Conservation (phyloP, 2,113 vertebrate genomes). For the Hippoglossus stenolepis region DNA sequence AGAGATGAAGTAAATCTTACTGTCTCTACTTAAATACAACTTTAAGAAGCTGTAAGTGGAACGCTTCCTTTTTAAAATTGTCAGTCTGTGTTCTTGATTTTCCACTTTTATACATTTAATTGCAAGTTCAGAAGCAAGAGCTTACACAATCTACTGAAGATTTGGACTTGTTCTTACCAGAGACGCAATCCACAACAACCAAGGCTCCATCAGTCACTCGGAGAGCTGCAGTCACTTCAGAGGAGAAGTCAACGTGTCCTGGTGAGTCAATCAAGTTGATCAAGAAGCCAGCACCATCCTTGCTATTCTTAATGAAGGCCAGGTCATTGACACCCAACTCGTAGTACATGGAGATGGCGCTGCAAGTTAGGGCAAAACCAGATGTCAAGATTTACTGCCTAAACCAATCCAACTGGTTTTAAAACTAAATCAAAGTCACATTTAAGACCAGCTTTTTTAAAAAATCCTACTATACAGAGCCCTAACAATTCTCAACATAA, state of each 20-base stretch:
- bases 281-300: conserved; percentile 92
- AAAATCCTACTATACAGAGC: too few species aligned
- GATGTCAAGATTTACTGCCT: not conserved
- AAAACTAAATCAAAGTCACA: too few species aligned
- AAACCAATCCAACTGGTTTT: too few species aligned
- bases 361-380: conserved; percentile 51
- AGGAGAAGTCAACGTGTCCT: conserved; percentile 97
- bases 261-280: conserved; percentile 98
- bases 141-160: not conserved
- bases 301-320: conserved; percentile 96
- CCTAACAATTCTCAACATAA: too few species aligned
- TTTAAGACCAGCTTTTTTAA: too few species aligned
- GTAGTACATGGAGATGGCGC: conserved; percentile 94
- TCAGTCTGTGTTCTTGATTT: too few species aligned
- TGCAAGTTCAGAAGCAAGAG: not conserved
- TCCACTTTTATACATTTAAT: too few species aligned
- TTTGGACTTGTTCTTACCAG: conserved; percentile 83
- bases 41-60: too few species aligned
- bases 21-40: too few species aligned
- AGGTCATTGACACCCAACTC: conserved; percentile 89
- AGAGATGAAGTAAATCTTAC: too few species aligned
- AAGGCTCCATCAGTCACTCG: conserved; percentile 96
- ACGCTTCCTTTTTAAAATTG: too few species aligned
- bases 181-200: conserved; percentile 97
- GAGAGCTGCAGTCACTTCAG: conserved; percentile 95